phyloP scores from a whole-genome alignment of 2,888 invertebrate species.

The Acrobasis consociella region DNA sequence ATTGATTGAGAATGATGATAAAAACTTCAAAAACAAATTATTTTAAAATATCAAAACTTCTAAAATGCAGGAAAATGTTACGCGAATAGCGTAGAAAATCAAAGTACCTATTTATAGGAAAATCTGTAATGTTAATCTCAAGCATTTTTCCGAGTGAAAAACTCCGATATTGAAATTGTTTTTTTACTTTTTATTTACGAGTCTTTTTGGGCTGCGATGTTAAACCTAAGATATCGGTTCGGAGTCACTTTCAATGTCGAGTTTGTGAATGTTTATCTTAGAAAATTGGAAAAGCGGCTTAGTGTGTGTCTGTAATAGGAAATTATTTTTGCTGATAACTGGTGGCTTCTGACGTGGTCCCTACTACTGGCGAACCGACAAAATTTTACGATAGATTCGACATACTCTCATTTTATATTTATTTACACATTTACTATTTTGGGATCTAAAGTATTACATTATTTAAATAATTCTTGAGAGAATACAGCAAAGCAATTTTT shows the following conservation, averaged over 20 bases:
- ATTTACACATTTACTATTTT: too few relatives aligned
- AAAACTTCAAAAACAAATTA: constrained; percentile 2
- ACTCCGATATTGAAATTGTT: background rate
- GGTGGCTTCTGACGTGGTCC: constrained; percentile 37
- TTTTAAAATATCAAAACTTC: constrained; percentile 3
- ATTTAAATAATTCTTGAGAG: too few relatives aligned
- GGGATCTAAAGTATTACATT: too few relatives aligned
- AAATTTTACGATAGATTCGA: too few relatives aligned
- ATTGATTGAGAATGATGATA: too few relatives aligned
- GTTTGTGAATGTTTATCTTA: constrained; percentile 62
- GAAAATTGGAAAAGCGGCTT: constrained; percentile 73
- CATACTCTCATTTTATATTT: too few relatives aligned
- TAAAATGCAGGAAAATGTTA: background rate
- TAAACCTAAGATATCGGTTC: constrained; percentile 6
- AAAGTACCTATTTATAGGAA: background rate
- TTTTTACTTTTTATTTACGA: background rate
- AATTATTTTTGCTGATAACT: constrained; percentile 72
- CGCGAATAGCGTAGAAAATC: background rate
- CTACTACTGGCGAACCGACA: constrained; percentile 38
- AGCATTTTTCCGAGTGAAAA: constrained; percentile 2
- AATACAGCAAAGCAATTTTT: too few relatives aligned
- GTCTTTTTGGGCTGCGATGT: background rate
- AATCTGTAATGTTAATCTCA: background rate
- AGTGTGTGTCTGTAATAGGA: constrained; percentile 65
- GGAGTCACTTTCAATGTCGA: constrained; percentile 21